Evolutionary conservation across 2,113 vertebrate species (phyloP).

Genomic region (Odocoileus virginianus): DNA sequence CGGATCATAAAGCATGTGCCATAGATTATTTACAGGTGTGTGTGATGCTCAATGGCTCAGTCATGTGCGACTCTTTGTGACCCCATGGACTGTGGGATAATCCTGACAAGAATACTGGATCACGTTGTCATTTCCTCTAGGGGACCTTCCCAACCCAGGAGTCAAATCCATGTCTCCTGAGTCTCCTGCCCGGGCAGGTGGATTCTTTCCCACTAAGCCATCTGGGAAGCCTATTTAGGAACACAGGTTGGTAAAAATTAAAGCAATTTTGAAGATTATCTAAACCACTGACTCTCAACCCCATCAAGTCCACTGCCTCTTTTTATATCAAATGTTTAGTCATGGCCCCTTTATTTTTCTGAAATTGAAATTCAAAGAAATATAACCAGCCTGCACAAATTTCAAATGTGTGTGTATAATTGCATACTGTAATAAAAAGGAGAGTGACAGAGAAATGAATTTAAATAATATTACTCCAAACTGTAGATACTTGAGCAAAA

Average conservation of each 20-base stretch:
- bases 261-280: neutral
- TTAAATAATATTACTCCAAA: neutral
- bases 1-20: neutral
- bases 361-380: neutral
- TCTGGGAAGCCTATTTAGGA: neutral
- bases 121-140: neutral
- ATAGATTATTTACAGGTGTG: neutral
- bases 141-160: neutral
- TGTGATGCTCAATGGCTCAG: neutral
- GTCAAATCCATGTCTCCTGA: neutral
- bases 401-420: neutral
- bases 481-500: neutral
- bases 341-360: neutral
- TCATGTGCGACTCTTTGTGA: neutral
- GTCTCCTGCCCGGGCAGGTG: neutral
- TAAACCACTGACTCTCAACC: neutral
- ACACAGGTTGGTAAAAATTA: neutral
- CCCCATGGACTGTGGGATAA: neutral
- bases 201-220: neutral
- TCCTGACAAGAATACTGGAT: neutral
- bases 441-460: neutral
- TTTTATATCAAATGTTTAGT: neutral
- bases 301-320: neutral
- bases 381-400: neutral
- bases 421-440: neutral